Conservation (phyloP, 2,888 invertebrate species). For the Petrolisthes cinctipes region DNA sequence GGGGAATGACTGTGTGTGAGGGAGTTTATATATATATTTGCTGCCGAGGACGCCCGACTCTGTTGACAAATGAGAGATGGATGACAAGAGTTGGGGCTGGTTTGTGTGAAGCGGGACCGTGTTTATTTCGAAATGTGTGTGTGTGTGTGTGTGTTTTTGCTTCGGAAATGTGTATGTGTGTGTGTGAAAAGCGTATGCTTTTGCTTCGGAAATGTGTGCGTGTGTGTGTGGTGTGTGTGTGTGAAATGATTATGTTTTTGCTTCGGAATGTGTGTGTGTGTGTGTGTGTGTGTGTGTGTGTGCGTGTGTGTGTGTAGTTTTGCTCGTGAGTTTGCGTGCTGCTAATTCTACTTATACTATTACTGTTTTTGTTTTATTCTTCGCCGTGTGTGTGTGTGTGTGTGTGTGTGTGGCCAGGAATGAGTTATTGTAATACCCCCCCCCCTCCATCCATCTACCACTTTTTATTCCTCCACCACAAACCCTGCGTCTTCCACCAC, state of each 20-base stretch:
- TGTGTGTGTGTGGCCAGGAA: background rate
- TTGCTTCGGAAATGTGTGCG: background rate
- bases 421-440: background rate
- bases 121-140: background rate
- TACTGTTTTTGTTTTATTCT: background rate
- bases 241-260: no score
- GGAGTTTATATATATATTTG: no score
- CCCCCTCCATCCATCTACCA: background rate
- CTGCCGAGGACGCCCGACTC: no score
- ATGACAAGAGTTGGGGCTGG: background rate
- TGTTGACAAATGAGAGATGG: background rate
- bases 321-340: no score
- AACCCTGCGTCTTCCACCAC: background rate
- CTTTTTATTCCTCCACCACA: background rate
- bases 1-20: no score
- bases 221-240: constrained; percentile 33
- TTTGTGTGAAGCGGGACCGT: background rate
- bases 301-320: constrained; percentile 36
- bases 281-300: constrained; percentile 37
- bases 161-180: constrained; percentile 19
- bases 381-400: constrained; percentile 35
- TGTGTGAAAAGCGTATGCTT: background rate
- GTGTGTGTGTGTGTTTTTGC: constrained; percentile 11
- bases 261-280: constrained; percentile 24
- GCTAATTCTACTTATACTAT: background rate